A percentile compares a stretch with the other conserved stretches of the same genome.
Conservation (phyloP, 92 coral and sea anemone species). For the Parazoanthus darwini region DNA sequence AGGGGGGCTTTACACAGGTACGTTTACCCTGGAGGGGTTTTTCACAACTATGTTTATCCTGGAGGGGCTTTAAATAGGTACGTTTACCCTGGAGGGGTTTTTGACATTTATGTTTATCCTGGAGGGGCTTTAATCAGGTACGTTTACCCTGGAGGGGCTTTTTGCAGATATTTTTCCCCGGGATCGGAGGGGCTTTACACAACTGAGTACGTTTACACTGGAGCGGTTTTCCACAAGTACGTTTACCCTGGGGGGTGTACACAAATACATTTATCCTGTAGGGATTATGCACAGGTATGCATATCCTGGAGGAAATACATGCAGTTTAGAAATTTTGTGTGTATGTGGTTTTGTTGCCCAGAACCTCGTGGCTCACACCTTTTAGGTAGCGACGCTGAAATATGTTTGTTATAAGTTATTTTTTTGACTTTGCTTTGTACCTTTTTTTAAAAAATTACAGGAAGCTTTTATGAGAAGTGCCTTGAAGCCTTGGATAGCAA, state of each 20-base stretch:
- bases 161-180: constrained; percentile 28
- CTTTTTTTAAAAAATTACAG: constrained; percentile 12
- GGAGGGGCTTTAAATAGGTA: constrained; percentile 87
- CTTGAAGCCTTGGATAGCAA: constrained; percentile 28
- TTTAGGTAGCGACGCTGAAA: too few relatives aligned
- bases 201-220: neutral
- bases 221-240: neutral
- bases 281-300: neutral
- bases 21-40: neutral
- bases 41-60: neutral
- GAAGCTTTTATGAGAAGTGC: constrained; percentile 44
- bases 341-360: too few relatives aligned
- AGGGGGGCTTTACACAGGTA: too few relatives aligned
- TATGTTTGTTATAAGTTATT: too few relatives aligned
- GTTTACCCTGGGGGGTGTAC: neutral
- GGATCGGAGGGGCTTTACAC: neutral
- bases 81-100: neutral
- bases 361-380: too few relatives aligned
- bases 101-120: constrained; percentile 51
- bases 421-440: too few relatives aligned
- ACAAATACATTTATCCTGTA: neutral
- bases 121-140: neutral
- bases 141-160: neutral
- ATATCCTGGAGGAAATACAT: neutral
- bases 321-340: neutral